These are phyloP conservation scores for Bombyx huttoni DNA, from an alignment of 2,888 invertebrate genomes.

Conservation along the genomic window DNA sequence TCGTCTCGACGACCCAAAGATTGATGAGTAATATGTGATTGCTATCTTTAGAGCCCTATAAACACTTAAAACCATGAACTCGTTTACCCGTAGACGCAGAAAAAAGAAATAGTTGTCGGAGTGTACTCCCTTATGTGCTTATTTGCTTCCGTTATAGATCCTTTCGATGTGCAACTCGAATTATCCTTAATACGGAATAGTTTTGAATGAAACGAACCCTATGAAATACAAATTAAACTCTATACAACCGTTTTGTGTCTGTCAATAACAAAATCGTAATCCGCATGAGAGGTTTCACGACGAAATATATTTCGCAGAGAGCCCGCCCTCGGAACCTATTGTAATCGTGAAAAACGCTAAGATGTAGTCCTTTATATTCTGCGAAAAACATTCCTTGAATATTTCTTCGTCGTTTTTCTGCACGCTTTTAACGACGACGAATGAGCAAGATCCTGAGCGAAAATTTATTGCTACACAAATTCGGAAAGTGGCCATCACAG, in stretches of 20 bases:
- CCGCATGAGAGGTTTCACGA: constrained; percentile 15
- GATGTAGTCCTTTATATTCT: constrained; percentile 20
- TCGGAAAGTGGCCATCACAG: constrained; percentile 14
- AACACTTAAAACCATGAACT: too few species aligned
- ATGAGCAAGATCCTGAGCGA: constrained; percentile 15
- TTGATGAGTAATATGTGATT: too few species aligned
- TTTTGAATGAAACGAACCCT: not conserved
- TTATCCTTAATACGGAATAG: not conserved
- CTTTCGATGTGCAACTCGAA: too few species aligned
- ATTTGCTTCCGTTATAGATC: too few species aligned
- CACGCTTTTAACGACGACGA: constrained; percentile 14
- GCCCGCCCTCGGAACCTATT: constrained; percentile 17
- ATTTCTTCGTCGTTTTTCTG: constrained; percentile 14
- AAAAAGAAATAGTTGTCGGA: too few species aligned
- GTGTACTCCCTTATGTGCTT: too few species aligned
- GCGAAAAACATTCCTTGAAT: constrained; percentile 23
- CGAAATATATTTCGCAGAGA: constrained; percentile 19
- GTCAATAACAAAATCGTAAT: not conserved
- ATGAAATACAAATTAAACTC: not conserved
- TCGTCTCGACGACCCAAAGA: too few species aligned
- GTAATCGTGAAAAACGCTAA: constrained; percentile 20
- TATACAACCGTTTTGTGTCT: not conserved
- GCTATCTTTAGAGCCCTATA: too few species aligned
- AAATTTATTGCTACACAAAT: constrained; percentile 23
- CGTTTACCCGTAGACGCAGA: too few species aligned